Evolutionary conservation across 2,113 vertebrate genomes (phyloP).

Genomic region (Brachionichthys hirsutus): DNA sequence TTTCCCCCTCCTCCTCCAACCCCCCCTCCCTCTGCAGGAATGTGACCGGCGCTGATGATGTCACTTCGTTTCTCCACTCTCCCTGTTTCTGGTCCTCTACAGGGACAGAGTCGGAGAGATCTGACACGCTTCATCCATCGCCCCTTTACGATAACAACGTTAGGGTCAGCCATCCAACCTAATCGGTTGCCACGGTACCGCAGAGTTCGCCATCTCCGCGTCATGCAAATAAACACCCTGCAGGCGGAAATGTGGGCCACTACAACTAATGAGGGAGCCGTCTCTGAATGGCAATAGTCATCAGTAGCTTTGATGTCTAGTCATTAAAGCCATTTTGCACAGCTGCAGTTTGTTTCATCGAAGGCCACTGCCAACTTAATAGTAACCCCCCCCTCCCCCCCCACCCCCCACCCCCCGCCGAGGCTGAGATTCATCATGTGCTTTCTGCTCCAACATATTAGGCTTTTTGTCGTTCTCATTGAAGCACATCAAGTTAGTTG

Average conservation of each 20-base stretch:
- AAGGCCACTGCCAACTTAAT: slow-evolving; percentile 15
- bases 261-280: slow-evolving; percentile 49
- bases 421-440: not conserved
- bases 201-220: slow-evolving; percentile 23
- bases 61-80: slow-evolving; percentile 77
- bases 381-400: too few relatives aligned
- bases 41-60: slow-evolving; percentile 79
- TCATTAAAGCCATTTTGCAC: slow-evolving; percentile 59
- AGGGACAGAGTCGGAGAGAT: slow-evolving; percentile 33
- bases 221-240: slow-evolving; percentile 31
- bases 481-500: not conserved
- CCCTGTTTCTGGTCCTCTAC: slow-evolving; percentile 59
- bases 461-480: slow-evolving; percentile 8
- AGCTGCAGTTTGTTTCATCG: slow-evolving; percentile 35
- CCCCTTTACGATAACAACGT: slow-evolving; percentile 61
- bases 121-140: slow-evolving; percentile 58
- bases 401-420: not conserved
- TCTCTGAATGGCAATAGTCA: slow-evolving; percentile 38
- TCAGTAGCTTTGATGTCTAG: slow-evolving; percentile 36
- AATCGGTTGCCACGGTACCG: slow-evolving; percentile 35
- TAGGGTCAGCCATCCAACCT: slow-evolving; percentile 59
- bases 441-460: not conserved
- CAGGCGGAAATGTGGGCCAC: slow-evolving; percentile 31
- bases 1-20: not conserved
- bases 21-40: slow-evolving; percentile 69